Conservation (phyloP, 2,888 invertebrate species). For the Dromius quadrimaculatus region DNA sequence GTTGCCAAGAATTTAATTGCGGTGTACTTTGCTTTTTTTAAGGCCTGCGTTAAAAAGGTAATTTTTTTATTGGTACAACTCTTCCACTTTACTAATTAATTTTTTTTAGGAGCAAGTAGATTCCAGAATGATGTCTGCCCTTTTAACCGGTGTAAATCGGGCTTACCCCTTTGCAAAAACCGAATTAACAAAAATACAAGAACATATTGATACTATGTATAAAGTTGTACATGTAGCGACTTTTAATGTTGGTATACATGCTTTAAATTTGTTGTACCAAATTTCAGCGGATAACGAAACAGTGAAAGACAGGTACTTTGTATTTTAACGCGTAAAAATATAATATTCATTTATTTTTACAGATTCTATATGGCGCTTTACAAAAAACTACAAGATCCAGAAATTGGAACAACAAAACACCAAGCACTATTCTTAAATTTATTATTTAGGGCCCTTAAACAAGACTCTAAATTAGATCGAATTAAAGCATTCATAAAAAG, state of each 20-base stretch:
- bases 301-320: constrained; percentile 70
- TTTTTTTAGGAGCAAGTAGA: constrained; percentile 78
- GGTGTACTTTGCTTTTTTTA: constrained; percentile 96
- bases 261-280: constrained; percentile 73
- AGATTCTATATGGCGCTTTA: constrained; percentile 92
- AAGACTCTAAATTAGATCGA: constrained; percentile 79
- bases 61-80: constrained; percentile 10
- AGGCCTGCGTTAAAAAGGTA: constrained; percentile 87
- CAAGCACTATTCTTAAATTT: constrained; percentile 88
- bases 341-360: constrained; percentile 49
- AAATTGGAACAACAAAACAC: constrained; percentile 76
- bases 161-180: constrained; percentile 86
- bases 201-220: constrained; percentile 82
- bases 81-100: constrained; percentile 18
- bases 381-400: constrained; percentile 83
- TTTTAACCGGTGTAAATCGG: constrained; percentile 85
- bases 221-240: constrained; percentile 84
- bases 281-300: constrained; percentile 70
- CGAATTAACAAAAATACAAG: constrained; percentile 70
- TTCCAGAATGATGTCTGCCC: constrained; percentile 84
- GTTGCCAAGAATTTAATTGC: constrained; percentile 87
- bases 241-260: constrained; percentile 76
- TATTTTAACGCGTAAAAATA: constrained; percentile 24
- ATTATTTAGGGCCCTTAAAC: constrained; percentile 85
- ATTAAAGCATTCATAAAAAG: constrained; percentile 89